Evolutionary conservation across 2,888 invertebrate genomes (phyloP), one percentile per base, ranked within the genome.

Genomic region (Therioaphis trifolii): DNA sequence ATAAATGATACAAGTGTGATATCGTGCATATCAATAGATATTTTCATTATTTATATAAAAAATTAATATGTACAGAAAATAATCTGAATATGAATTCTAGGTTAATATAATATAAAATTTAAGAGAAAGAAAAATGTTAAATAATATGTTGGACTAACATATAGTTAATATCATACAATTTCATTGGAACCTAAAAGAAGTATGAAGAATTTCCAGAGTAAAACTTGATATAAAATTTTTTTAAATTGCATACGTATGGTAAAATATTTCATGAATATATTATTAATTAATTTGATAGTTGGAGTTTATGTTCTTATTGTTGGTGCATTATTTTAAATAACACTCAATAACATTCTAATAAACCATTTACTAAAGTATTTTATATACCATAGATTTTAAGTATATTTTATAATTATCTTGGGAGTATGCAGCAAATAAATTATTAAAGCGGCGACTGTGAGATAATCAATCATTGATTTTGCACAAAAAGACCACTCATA

Each of bases 271-370:
- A 7, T 24, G 35, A 77, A 61, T 66, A 29, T 27, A 15, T 15
- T 24, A 52, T 63, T 43, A 52, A n/a, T n/a, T n/a, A n/a, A n/a
- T n/a, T n/a, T 68, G 72, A 52, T 24, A 75, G 80, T 68, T 74
- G 84, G 84, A 85, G 82, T 85, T 85, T 55, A 69, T 85, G 76
- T 85, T n/a, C n/a, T n/a, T n/a, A n/a, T n/a, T n/a, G n/a, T n/a
- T n/a, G n/a, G 82, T 85, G 76, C 82, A 35, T 74, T 11, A 0
- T 7, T 7, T 21, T 58, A 7, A 58, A 5, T 21, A 55, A 58
- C 21, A 58, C 21, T 2, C n/a, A 55, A 3, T n/a, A n/a, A n/a
- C n/a, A n/a, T n/a, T n/a, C n/a, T n/a, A n/a, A n/a, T n/a, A n/a
- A n/a, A n/a, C n/a, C n/a, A n/a, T n/a, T n/a, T n/a, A n/a, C n/a